Percentiles rank a stretch among this genome's conserved stretches.
These are phyloP conservation scores for Carterocephalus palaemon DNA, from an alignment of 2,888 invertebrate genomes.

Conservation along the genomic window DNA sequence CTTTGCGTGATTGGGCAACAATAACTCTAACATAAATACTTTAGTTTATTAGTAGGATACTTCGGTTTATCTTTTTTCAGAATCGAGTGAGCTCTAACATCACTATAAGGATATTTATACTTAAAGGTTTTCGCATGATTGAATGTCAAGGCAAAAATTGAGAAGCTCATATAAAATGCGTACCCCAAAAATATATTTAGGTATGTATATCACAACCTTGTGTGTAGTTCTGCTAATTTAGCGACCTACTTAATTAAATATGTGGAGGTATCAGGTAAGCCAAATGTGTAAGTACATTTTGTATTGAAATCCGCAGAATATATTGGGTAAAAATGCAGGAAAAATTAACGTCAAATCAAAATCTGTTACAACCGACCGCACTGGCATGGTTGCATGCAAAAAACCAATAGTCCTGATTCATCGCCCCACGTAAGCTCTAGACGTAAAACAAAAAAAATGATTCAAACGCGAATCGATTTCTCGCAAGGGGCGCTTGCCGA, in stretches of 20 bases:
- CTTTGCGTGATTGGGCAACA: no score
- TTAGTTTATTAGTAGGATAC: no score
- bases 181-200: no score
- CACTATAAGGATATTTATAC: constrained; percentile 60
- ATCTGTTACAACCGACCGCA: not conserved
- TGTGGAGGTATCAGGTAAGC: no score
- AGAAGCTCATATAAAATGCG: not conserved
- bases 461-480: constrained; percentile 25
- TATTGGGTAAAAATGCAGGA: no score
- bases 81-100: constrained; percentile 37
- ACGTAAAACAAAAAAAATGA: constrained; percentile 19
- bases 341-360: no score
- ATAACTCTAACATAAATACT: no score
- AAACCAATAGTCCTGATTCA: constrained; percentile 8
- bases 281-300: no score
- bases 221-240: no score
- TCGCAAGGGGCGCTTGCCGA: constrained; percentile 34
- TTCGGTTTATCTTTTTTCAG: constrained; percentile 51
- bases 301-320: no score
- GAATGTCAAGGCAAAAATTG: constrained; percentile 51
- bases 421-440: not conserved
- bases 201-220: no score
- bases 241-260: no score
- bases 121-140: constrained; percentile 54
- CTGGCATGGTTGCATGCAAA: not conserved